Percentiles rank a stretch among this genome's conserved stretches.
These are phyloP conservation scores for Lagopus leucura DNA, from an alignment of 2,113 vertebrate genomes.

Conservation along the genomic window DNA sequence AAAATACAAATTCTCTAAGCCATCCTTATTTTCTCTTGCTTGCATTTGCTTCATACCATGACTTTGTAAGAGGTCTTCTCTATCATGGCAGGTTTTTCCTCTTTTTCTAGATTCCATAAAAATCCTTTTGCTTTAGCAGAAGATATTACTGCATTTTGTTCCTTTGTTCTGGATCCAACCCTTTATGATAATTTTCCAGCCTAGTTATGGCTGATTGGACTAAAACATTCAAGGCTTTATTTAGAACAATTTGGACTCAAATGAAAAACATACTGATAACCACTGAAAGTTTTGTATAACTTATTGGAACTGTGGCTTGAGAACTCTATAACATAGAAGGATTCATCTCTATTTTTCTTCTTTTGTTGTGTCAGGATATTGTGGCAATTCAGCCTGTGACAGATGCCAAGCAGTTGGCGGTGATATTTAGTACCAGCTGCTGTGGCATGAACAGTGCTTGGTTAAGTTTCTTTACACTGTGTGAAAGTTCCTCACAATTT, in stretches of 20 bases:
- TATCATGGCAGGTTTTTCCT: background rate
- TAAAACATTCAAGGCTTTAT: constrained; percentile 15
- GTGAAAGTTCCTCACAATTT: background rate
- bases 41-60: background rate
- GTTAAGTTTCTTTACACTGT: background rate
- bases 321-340: background rate
- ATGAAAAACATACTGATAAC: background rate
- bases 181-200: constrained; percentile 18
- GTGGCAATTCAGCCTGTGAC: background rate
- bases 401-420: background rate
- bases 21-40: background rate
- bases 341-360: constrained; percentile 4
- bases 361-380: background rate
- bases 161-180: background rate
- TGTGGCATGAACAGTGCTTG: background rate
- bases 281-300: background rate
- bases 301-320: background rate
- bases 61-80: background rate
- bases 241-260: constrained; percentile 24
- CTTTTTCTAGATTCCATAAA: background rate
- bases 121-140: constrained; percentile 37
- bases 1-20: background rate
- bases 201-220: background rate
- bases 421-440: background rate
- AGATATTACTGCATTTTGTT: background rate